phyloP scores from a whole-genome alignment of 2,797 vertebrate species.

The Sparidentex hasta region DNA sequence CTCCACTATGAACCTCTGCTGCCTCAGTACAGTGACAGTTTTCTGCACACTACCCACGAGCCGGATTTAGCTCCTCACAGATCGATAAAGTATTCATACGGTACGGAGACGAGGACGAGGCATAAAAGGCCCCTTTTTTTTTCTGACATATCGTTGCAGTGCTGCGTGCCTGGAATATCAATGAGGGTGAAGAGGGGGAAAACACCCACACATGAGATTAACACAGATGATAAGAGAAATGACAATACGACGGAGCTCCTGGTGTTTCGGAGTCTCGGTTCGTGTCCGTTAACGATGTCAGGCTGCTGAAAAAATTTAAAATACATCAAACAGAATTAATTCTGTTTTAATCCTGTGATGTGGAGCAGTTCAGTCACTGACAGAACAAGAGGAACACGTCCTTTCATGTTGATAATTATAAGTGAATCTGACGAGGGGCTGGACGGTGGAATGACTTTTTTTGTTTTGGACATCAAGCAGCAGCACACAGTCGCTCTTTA shows the following conservation, averaged over 20 bases:
- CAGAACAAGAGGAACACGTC: neutral
- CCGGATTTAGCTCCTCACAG: constrained; percentile 56
- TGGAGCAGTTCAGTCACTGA: constrained; percentile 9
- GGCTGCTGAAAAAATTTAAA: constrained; percentile 3
- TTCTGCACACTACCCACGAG: constrained; percentile 36
- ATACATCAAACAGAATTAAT: constrained; percentile 24
- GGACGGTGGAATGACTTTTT: neutral
- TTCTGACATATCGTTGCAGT: constrained; percentile 51
- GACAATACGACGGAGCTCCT: constrained; percentile 6
- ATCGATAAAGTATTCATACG: constrained; percentile 70
- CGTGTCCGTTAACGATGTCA: neutral
- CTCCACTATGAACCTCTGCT: neutral
- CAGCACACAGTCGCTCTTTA: neutral
- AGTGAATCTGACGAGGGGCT: neutral
- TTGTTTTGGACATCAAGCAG: neutral
- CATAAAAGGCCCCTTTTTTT: constrained; percentile 56
- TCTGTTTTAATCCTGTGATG: constrained; percentile 21
- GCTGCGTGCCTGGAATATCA: constrained; percentile 58
- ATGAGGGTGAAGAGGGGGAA: constrained; percentile 30
- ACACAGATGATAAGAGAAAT: neutral
- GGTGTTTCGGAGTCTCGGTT: neutral
- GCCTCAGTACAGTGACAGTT: neutral
- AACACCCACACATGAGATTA: constrained; percentile 21
- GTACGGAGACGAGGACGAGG: constrained; percentile 24
- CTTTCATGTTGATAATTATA: constrained; percentile 5